A percentile compares a stretch with the other conserved stretches of the same genome.
Evolutionary conservation across 2,113 vertebrate species (phyloP).

Genomic region (Ammospiza caudacuta): DNA sequence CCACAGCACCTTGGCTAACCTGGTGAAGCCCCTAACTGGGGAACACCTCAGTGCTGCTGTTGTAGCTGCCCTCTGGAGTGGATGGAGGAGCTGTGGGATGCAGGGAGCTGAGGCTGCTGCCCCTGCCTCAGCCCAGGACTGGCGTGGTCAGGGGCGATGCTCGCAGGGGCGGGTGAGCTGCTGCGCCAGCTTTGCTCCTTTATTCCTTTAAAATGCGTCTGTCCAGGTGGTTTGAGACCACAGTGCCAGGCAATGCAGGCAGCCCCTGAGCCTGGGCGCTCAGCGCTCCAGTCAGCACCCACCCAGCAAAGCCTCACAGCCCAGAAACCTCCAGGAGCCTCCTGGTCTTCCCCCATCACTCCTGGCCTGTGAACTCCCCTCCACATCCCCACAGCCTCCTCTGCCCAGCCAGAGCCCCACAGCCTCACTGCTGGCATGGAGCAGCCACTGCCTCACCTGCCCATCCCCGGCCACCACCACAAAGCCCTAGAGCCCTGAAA

Average conservation of each 20-base stretch:
- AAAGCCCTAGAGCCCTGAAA: not conserved
- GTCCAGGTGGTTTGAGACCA: not conserved
- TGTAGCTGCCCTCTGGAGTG: accelerated
- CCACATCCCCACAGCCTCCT: not conserved
- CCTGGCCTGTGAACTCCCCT: not conserved
- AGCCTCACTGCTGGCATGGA: not conserved
- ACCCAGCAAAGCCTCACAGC: accelerated
- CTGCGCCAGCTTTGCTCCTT: not conserved
- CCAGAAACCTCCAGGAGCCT: not conserved
- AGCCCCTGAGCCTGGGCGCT: not conserved
- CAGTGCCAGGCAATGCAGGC: accelerated
- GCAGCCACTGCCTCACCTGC: not conserved
- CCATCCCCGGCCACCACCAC: not conserved
- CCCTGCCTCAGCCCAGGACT: not conserved
- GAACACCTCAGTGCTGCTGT: not conserved
- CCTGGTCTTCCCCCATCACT: not conserved
- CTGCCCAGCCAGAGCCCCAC: not conserved
- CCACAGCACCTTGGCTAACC: not conserved
- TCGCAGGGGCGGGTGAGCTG: not conserved
- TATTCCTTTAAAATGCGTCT: not conserved
- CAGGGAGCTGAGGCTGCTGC: not conserved
- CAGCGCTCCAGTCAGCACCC: not conserved
- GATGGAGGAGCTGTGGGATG: not conserved
- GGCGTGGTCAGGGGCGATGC: accelerated
- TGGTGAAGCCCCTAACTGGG: not conserved